Percentiles rank a stretch among this genome's conserved stretches.
phyloP scores from a whole-genome alignment of 2,113 vertebrate genomes.

The Puffinus mauretanicus region DNA sequence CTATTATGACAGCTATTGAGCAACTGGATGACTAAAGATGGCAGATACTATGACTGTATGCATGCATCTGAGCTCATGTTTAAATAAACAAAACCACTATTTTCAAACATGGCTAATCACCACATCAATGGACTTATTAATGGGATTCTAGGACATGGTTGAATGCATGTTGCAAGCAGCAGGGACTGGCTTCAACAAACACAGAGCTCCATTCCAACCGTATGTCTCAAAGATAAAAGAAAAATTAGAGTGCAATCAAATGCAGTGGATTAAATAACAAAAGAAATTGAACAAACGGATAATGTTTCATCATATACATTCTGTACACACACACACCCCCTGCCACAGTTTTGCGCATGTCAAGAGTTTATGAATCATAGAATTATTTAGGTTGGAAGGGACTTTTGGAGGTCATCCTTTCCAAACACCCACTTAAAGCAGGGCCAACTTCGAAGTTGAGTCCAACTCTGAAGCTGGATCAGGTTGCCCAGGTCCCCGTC shows the following conservation, averaged over 20 bases:
- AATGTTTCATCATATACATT: not conserved
- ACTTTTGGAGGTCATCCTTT: not conserved
- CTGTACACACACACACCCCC: not conserved
- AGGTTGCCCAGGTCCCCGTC: not conserved
- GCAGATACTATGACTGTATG: conserved; percentile 34
- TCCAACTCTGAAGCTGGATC: not conserved
- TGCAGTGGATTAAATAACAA: conserved; percentile 17
- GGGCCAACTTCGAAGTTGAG: not conserved
- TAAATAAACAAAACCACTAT: conserved; percentile 47
- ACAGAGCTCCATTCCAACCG: conserved; percentile 21
- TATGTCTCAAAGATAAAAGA: conserved; percentile 50
- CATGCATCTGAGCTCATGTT: not conserved
- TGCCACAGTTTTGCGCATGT: not conserved
- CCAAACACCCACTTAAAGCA: not conserved
- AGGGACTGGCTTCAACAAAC: conserved; percentile 47
- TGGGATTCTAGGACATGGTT: conserved; percentile 29
- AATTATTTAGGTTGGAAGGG: not conserved
- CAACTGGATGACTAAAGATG: conserved; percentile 52
- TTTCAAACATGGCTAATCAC: conserved; percentile 60
- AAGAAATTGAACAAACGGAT: conserved; percentile 19
- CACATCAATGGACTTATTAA: conserved; percentile 60
- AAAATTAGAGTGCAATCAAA: conserved; percentile 24
- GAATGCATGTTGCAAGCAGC: conserved; percentile 57
- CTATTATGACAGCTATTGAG: conserved; percentile 47
- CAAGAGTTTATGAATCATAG: conserved; percentile 2